Evolutionary conservation across 2,113 vertebrate species (phyloP).

Genomic region (Phrynosoma platyrhinos): DNA sequence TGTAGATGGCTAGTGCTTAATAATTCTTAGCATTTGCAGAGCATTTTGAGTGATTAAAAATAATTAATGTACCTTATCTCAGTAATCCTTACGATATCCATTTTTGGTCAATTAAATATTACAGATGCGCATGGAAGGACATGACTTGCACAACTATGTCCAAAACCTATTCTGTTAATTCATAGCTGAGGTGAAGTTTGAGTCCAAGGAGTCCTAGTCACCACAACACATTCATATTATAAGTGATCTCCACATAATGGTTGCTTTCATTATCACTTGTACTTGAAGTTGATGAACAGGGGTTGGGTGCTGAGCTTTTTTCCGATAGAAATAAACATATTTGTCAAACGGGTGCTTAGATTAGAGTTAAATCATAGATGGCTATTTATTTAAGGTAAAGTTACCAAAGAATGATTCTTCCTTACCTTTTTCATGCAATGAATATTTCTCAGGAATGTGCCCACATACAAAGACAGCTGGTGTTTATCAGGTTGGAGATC

Average conservation of each 20-base stretch:
- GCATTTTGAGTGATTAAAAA: not conserved
- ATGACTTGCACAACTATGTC: no score
- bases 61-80: not conserved
- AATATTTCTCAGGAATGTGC: slow-evolving; percentile 8
- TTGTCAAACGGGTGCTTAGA: not conserved
- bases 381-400: slow-evolving; percentile 6
- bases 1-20: not conserved
- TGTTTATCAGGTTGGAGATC: slow-evolving; percentile 29
- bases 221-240: not conserved
- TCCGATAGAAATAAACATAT: not conserved
- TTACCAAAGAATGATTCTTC: not conserved
- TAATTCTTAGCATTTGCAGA: not conserved
- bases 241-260: not conserved
- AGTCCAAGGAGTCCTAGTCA: not conserved
- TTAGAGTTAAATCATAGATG: not conserved
- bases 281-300: not conserved
- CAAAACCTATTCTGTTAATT: not conserved
- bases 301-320: not conserved
- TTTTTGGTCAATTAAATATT: not conserved
- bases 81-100: not conserved
- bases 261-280: not conserved
- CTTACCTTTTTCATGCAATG: not conserved
- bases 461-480: slow-evolving; percentile 8
- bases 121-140: not conserved
- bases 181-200: not conserved